Evolutionary conservation across 35 echinoderm and acorn worm genomes (phyloP).

Genomic region (Apostichopus japonicus): DNA sequence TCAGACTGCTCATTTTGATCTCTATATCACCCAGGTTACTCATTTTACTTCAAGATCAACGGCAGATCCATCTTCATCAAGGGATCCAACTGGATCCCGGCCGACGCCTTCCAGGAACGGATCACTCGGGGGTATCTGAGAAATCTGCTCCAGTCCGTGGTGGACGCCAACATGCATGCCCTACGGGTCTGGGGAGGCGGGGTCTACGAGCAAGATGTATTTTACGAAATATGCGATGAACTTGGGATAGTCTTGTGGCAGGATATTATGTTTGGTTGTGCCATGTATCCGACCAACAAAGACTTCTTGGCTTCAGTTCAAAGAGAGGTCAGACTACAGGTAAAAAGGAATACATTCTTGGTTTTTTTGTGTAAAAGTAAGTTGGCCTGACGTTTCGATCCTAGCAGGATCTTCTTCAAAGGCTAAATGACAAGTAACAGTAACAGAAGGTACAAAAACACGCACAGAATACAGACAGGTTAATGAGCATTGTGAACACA

Average conservation of each 20-base stretch:
- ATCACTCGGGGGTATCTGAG: slow-evolving; percentile 28
- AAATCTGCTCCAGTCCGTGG: slow-evolving; percentile 75
- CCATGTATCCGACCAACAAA: slow-evolving; percentile 75
- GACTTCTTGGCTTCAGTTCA: slow-evolving; percentile 69
- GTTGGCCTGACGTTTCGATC: too few relatives aligned
- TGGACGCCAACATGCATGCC: slow-evolving; percentile 93
- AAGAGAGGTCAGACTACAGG: slow-evolving; percentile 83
- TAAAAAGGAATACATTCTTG: background rate
- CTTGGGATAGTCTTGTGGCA: slow-evolving; percentile 92
- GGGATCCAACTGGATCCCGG: slow-evolving; percentile 96
- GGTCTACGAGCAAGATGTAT: slow-evolving; percentile 88
- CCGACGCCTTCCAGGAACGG: slow-evolving; percentile 92
- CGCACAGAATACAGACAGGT: too few relatives aligned
- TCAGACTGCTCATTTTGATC: background rate
- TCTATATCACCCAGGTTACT: slow-evolving; percentile 42
- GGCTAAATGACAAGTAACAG: too few relatives aligned
- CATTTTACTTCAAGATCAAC: slow-evolving; percentile 96
- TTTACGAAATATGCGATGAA: slow-evolving; percentile 83
- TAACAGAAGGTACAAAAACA: too few relatives aligned
- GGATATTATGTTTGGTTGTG: slow-evolving; percentile 96
- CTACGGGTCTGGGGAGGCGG: slow-evolving; percentile 92
- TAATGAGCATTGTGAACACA: too few relatives aligned
- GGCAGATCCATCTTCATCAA: slow-evolving; percentile 81
- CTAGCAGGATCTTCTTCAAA: too few relatives aligned
- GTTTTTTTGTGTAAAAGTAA: too few relatives aligned